A percentile compares a stretch with the other conserved stretches of the same genome.
These are phyloP conservation scores for Hemiscyllium ocellatum DNA, from an alignment of 2,113 vertebrate species.

Conservation along the genomic window DNA sequence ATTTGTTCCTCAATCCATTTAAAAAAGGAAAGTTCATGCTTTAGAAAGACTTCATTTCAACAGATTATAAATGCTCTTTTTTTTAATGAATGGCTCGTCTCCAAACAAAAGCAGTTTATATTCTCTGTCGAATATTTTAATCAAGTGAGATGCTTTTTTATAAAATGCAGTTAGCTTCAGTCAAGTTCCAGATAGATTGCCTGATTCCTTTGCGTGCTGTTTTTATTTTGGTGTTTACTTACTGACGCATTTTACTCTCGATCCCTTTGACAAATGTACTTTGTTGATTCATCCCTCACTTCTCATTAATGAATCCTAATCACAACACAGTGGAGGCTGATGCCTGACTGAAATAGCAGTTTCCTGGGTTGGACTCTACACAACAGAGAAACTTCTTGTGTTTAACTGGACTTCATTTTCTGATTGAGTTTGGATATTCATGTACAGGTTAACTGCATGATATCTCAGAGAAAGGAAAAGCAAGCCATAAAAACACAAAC, in stretches of 20 bases:
- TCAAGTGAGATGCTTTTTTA: background rate
- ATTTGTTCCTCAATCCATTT: background rate
- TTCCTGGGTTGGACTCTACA: background rate
- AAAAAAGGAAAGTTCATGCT: background rate
- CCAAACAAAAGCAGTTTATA: background rate
- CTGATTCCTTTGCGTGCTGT: constrained; percentile 1
- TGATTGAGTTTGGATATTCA: background rate
- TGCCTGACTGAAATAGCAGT: background rate
- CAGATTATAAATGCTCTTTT: background rate
- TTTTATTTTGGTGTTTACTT: background rate
- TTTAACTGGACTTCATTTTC: background rate
- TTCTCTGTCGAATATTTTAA: constrained; percentile 4
- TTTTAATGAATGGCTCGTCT: background rate
- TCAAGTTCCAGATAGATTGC: background rate
- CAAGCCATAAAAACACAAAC: background rate
- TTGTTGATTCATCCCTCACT: background rate
- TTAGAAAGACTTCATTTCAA: background rate
- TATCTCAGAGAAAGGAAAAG: background rate
- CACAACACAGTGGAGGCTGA: background rate
- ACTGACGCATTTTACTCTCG: background rate
- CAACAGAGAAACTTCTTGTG: background rate
- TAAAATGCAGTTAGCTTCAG: background rate
- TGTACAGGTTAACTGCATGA: background rate
- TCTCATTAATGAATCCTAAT: background rate
- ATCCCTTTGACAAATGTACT: background rate